Percentiles rank a stretch among this genome's conserved stretches.
Conservation (phyloP, 2,113 vertebrate genomes). For the Glaucomys volans region DNA sequence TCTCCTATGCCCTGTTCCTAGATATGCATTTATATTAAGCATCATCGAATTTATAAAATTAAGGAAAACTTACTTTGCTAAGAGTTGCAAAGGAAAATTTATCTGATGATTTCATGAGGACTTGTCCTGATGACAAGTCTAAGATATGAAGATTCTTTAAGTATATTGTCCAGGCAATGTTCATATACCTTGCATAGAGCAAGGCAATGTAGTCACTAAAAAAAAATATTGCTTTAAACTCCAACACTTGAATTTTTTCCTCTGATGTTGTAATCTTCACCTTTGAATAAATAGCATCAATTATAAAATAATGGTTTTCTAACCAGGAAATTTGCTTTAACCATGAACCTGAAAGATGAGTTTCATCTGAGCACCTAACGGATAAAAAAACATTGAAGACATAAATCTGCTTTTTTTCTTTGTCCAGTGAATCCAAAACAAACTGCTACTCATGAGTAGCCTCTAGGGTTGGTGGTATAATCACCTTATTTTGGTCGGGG, state of each 20-base stretch:
- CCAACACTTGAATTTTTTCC: not conserved
- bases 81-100: not conserved
- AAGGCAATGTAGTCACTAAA: not conserved
- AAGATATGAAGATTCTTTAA: not conserved
- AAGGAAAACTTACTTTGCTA: not conserved
- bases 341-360: not conserved
- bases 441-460: not conserved
- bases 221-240: not conserved
- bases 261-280: not conserved
- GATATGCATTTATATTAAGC: not conserved
- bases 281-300: not conserved
- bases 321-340: not conserved
- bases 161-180: not conserved
- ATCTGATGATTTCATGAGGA: not conserved
- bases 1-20: not conserved
- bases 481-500: not conserved
- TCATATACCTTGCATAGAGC: not conserved
- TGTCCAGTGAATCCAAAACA: not conserved
- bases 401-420: not conserved
- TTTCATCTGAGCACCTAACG: not conserved
- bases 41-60: not conserved
- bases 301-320: not conserved
- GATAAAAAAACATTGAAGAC: not conserved
- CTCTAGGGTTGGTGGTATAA: not conserved
- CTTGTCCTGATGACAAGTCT: not conserved